phyloP scores from a whole-genome alignment of 2,797 vertebrate genomes.

The Enteromius argenteus region DNA sequence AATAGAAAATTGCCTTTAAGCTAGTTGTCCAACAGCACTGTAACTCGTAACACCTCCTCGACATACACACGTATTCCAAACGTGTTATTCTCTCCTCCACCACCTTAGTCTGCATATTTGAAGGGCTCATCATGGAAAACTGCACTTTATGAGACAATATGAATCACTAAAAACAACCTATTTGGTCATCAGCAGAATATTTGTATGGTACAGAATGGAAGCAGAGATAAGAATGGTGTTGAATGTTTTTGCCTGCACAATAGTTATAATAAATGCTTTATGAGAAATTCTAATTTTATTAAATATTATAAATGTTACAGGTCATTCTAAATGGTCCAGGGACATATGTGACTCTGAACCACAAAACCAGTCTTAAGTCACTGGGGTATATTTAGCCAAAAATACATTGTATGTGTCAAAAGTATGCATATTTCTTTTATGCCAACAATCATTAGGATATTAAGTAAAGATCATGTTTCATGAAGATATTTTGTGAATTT shows the following conservation, averaged over 20 bases:
- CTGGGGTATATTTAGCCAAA: too few species aligned
- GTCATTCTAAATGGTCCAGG: too few species aligned
- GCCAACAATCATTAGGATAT: too few species aligned
- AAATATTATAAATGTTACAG: neutral
- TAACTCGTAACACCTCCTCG: slow-evolving; percentile 23
- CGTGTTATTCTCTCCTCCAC: neutral
- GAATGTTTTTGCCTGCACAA: neutral
- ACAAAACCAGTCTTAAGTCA: too few species aligned
- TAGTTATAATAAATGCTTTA: neutral
- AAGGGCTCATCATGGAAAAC: slow-evolving; percentile 34
- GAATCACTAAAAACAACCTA: slow-evolving; percentile 51
- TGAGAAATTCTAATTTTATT: neutral
- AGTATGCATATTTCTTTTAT: too few species aligned
- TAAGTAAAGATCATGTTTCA: too few species aligned
- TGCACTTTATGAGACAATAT: neutral
- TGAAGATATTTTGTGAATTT: too few species aligned
- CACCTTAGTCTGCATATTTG: slow-evolving; percentile 23
- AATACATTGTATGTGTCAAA: too few species aligned
- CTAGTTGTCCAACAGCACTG: slow-evolving; percentile 21
- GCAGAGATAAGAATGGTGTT: neutral
- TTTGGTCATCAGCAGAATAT: slow-evolving; percentile 32
- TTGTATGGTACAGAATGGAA: neutral
- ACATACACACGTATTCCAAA: neutral
- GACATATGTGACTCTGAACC: too few species aligned
- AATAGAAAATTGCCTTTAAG: slow-evolving; percentile 31